Evolutionary conservation across 2,113 vertebrate species (phyloP).

Genomic region (Sarotherodon lohbergeri): DNA sequence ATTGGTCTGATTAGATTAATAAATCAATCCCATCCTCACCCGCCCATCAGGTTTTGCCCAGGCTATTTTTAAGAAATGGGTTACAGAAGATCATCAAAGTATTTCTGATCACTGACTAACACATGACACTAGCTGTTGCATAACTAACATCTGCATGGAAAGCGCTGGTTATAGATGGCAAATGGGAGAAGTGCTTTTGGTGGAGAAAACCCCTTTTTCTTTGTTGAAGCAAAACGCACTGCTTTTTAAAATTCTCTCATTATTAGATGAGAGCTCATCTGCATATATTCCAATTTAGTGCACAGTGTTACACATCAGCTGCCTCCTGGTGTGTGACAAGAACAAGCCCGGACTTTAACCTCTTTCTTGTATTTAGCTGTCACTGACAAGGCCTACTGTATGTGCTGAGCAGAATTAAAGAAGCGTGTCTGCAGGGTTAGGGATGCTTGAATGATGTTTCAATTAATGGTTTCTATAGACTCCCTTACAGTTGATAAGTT

Average conservation of each 20-base stretch:
- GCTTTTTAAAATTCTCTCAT: neutral
- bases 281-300: constrained; percentile 54
- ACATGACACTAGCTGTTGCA: neutral
- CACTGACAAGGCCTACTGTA: constrained; percentile 16
- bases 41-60: constrained; percentile 34
- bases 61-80: constrained; percentile 70
- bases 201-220: neutral
- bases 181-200: neutral
- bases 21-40: constrained; percentile 64
- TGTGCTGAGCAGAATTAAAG: constrained; percentile 18
- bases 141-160: neutral
- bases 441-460: constrained; percentile 28
- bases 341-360: constrained; percentile 45
- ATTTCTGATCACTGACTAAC: constrained; percentile 34
- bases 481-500: constrained; percentile 19
- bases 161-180: neutral
- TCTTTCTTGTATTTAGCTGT: constrained; percentile 34
- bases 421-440: neutral
- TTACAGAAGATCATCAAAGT: constrained; percentile 59
- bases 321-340: constrained; percentile 51
- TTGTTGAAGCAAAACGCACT: neutral
- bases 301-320: constrained; percentile 51
- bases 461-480: neutral
- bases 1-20: constrained; percentile 73
- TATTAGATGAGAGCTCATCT: constrained; percentile 38